Base-by-base conservation (phyloP, 2,113 vertebrate genomes). In the Nothoprocta perdicaria region DNA sequence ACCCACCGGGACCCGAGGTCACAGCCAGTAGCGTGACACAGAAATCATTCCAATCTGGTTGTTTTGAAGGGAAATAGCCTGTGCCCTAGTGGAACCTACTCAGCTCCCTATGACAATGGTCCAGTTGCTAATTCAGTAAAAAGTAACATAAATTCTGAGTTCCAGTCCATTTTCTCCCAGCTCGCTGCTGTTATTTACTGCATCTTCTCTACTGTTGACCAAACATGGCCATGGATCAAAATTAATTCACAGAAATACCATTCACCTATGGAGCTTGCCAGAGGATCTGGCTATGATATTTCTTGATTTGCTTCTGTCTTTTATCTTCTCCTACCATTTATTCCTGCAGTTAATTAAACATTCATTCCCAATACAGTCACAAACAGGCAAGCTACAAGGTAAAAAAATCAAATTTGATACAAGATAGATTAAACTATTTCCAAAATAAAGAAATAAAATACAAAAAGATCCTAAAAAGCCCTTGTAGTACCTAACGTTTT, bases 1-100 rank as follows among this genome's bases (percentile, higher is more conserved):
- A 77, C 90, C 97, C 88, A 0, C 8, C 45, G 95, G 90, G 96
- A 97, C 68, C 35, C 4, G 7, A 80, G 93, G 92, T 96, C 95
- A 96, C 50, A 86, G 92, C 93, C 61, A 96, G 57, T 19, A 87
- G 53, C 45, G 74, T 92, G 94, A 97, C 92, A 94, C 90, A 93
- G 48, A 91, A 95, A 94, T 90, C 48, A 95, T 86, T 84, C 63
- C 46, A 77, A 93, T 91, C 95, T 95, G 87, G 76, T 75, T 94
- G 35, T 69, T 92, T 31, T 69, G 81, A 78, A 92, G 74, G 73
- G 71, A 77, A 95, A 90, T 58, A 77, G 38, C 33, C 84, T 76
- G 67, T 89, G 76, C 63, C 41, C 57, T 68, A 19, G n/a, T 33
- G 65, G 27, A 93, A 63, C 9, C 60, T 16, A 58, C 21, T 86